phyloP scores from a whole-genome alignment of 2,888 invertebrate species.

The Pterostichus madidus region DNA sequence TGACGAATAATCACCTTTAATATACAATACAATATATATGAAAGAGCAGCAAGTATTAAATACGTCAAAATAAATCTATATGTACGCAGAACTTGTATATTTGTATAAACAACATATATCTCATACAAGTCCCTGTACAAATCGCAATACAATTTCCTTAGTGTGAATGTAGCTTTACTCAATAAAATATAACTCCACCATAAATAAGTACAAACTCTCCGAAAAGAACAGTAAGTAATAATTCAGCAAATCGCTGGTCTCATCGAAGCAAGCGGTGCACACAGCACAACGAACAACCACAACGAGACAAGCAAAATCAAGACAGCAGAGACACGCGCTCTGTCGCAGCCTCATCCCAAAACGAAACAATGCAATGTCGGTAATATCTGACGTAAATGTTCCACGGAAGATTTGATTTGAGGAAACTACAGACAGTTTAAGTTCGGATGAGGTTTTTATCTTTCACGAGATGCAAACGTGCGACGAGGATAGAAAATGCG shows the following conservation, averaged over 20 bases:
- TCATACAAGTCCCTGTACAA: too few species aligned
- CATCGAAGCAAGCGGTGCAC: slow-evolving; percentile 28
- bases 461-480: slow-evolving; percentile 61
- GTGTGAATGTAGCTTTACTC: not conserved
- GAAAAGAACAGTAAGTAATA: slow-evolving; percentile 57
- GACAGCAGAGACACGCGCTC: slow-evolving; percentile 29
- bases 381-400: slow-evolving; percentile 64
- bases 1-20: too few species aligned
- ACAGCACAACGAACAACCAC: slow-evolving; percentile 14
- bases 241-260: slow-evolving; percentile 48
- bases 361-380: slow-evolving; percentile 63
- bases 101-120: too few species aligned
- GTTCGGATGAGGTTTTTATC: slow-evolving; percentile 74
- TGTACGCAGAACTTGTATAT: too few species aligned
- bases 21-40: too few species aligned
- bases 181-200: slow-evolving; percentile 42
- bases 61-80: too few species aligned
- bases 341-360: slow-evolving; percentile 11
- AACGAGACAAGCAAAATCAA: slow-evolving; percentile 32
- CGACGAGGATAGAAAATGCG: slow-evolving; percentile 14
- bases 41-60: too few species aligned
- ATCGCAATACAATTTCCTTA: too few species aligned
- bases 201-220: slow-evolving; percentile 48
- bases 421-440: slow-evolving; percentile 72
- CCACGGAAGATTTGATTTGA: slow-evolving; percentile 70